Percentiles rank a stretch among this genome's conserved stretches.
Evolutionary conservation across 2,113 vertebrate species (phyloP).

Genomic region (Coryphaenoides rupestris): DNA sequence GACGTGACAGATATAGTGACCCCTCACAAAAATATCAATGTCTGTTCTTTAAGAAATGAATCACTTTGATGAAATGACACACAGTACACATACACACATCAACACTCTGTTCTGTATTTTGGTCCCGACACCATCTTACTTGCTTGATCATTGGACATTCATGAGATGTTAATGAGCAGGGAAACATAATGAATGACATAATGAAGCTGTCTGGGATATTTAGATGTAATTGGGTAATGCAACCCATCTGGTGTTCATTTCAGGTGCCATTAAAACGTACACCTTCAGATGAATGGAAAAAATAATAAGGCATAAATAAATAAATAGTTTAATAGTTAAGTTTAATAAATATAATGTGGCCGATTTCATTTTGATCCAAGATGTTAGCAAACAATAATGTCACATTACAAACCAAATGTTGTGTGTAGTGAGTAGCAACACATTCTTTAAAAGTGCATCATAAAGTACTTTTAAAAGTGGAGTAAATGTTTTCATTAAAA

Average conservation of each 20-base stretch:
- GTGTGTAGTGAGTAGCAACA: no score
- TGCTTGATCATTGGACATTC: constrained; percentile 50
- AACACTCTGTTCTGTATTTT: constrained; percentile 31
- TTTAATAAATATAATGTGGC: no score
- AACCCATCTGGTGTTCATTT: constrained; percentile 41
- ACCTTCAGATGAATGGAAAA: neutral
- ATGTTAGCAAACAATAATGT: neutral
- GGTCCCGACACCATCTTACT: constrained; percentile 43
- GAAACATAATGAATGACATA: constrained; percentile 46
- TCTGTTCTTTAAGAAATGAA: neutral
- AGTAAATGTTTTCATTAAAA: no score
- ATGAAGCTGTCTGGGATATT: constrained; percentile 47
- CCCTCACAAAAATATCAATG: neutral
- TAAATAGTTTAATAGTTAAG: no score
- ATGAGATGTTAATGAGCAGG: constrained; percentile 65
- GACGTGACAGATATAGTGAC: neutral
- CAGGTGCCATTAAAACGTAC: constrained; percentile 22
- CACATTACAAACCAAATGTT: neutral
- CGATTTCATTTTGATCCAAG: no score
- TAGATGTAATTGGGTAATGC: constrained; percentile 45
- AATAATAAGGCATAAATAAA: neutral
- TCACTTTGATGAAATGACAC: neutral
- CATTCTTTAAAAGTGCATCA: no score
- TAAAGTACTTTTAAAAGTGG: no score
- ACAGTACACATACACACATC: neutral